Conservation (phyloP, 2,113 vertebrate species). For the Sinocyclocheilus anshuiensis region DNA sequence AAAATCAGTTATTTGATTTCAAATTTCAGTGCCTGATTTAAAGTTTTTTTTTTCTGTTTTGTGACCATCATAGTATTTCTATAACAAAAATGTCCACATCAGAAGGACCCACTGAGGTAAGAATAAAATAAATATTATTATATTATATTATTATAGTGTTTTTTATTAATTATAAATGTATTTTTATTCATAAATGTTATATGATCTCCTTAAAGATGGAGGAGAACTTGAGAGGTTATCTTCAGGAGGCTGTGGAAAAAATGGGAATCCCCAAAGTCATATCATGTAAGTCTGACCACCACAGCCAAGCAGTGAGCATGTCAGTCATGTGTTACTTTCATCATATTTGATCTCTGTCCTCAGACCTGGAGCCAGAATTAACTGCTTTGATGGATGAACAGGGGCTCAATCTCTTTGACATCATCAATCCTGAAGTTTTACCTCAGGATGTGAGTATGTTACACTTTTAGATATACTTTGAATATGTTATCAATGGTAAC, state of each 20-base stretch:
- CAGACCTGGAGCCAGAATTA: slow-evolving; percentile 75
- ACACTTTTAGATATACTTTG: background rate
- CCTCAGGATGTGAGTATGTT: slow-evolving; percentile 70
- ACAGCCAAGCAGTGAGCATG: background rate
- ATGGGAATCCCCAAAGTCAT: slow-evolving; percentile 79
- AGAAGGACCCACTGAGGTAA: slow-evolving; percentile 53
- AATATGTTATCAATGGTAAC: background rate
- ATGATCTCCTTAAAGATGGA: slow-evolving; percentile 55
- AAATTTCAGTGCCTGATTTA: background rate
- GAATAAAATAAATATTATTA: background rate
- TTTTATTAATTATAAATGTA: background rate
- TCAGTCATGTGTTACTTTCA: background rate
- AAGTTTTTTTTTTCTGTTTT: background rate
- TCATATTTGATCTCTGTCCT: slow-evolving; percentile 11
- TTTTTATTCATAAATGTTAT: background rate
- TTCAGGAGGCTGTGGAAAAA: slow-evolving; percentile 71
- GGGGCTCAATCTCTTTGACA: slow-evolving; percentile 76
- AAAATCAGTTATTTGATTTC: background rate
- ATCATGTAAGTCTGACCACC: slow-evolving; percentile 72
- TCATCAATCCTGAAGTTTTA: slow-evolving; percentile 79
- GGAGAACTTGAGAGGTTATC: slow-evolving; percentile 61
- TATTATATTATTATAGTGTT: background rate
- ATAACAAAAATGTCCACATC: slow-evolving; percentile 35
- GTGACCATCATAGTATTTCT: slow-evolving; percentile 54
- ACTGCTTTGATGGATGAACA: slow-evolving; percentile 81